Percentiles rank a stretch among this genome's conserved stretches.
These are phyloP conservation scores for Lithobates pipiens DNA, from an alignment of 2,797 vertebrate species.

Conservation along the genomic window DNA sequence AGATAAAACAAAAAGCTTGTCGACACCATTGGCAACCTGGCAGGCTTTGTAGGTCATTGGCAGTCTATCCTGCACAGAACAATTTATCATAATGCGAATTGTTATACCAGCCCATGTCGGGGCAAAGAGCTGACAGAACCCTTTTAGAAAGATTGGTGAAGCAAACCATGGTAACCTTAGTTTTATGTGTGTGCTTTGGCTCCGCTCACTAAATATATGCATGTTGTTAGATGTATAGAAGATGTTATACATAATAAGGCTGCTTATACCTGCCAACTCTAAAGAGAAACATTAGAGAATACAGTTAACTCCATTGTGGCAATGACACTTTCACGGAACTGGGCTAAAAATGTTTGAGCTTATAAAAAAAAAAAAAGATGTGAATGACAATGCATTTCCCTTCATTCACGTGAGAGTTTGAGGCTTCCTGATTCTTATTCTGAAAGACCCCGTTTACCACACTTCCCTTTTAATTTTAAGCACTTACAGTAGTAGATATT, in stretches of 20 bases:
- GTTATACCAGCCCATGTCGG: neutral
- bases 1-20: neutral
- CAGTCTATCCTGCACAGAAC: neutral
- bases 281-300: neutral
- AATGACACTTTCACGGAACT: neutral
- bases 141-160: conserved; percentile 5
- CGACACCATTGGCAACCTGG: conserved; percentile 1
- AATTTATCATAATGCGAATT: conserved; percentile 10
- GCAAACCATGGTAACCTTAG: neutral
- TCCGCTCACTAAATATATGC: neutral
- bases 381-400: too few species aligned
- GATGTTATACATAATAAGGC: neutral
- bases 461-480: too few species aligned
- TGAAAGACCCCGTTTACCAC: too few species aligned
- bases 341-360: too few species aligned
- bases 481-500: too few species aligned
- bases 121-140: conserved; percentile 2
- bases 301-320: neutral
- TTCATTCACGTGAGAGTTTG: too few species aligned
- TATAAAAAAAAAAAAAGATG: too few species aligned
- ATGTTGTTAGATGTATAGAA: neutral
- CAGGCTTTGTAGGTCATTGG: neutral
- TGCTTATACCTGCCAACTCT: neutral
- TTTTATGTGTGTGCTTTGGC: neutral
- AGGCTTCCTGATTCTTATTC: too few species aligned